Evolutionary conservation across 2,113 vertebrate genomes (phyloP), one percentile per base, ranked within the genome.

Genomic region (Corydoras sp.): DNA sequence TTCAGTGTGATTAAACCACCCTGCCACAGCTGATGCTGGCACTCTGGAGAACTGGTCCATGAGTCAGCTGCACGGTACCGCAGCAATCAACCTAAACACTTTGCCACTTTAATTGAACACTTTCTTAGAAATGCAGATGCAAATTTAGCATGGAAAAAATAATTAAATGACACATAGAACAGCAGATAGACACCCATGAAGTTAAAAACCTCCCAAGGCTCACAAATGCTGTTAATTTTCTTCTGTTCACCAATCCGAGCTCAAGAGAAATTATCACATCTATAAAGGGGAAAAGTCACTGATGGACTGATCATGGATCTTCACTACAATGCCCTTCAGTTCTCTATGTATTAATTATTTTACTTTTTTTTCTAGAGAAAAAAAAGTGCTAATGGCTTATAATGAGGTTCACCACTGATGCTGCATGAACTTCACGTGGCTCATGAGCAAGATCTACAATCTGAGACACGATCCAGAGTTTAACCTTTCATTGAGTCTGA

Each of bases 111-210:
- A 49, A 77, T 60, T 64, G 72, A 65, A 5, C 9, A 71, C 56
- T 54, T 14, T 56, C 69, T 56, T 73, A 61, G 73, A 81, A 78
- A 75, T 71, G 13, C 14, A n/a, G 69, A 86, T 83, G 79, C 80
- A 88, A 87, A 88, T 89, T 77, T 74, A 76, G 86, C 85, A 85
- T 83, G 84, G 87, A 85, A 83, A 82, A 80, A 81, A 85, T 43
- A 83, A 89, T 89, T 85, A 88, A 84, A 79, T 73, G 75, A 81
- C 79, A 87, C 85, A 85, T 81, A 78, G 81, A 68, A 74, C 60
- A 84, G 78, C 86, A 89, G 86, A 89, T 88, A 87, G 87, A 85
- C 86, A 88, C 84, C 84, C 88, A 86, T 79, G 79, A 82, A 87
- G 86, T 88, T 86, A 82, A 85, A 83, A 83, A 85, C 84, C 86